Percentiles rank a stretch among this genome's conserved stretches.
Evolutionary conservation across 1,140 invertebrate species (phyloP).

Genomic region (Drosophila lowei): DNA sequence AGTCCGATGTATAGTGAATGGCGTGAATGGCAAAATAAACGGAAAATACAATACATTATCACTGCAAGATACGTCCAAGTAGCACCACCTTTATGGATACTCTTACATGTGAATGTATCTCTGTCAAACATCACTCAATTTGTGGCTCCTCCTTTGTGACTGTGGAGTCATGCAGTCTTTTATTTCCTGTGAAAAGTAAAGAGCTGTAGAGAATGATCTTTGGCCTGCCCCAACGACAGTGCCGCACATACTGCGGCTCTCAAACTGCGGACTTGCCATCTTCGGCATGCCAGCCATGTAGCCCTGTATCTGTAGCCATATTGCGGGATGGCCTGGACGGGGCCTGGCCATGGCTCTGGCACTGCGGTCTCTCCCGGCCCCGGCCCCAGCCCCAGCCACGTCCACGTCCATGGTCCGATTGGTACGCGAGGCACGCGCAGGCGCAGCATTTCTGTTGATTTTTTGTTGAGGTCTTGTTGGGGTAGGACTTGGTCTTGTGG

Average conservation of each 20-base stretch:
- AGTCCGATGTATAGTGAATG: no score
- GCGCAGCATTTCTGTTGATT: conserved; percentile 38
- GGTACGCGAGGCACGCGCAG: conserved; percentile 57
- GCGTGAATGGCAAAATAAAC: no score
- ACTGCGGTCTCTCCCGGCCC: neutral
- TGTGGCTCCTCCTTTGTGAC: no score
- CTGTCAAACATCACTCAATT: no score
- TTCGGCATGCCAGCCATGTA: conserved; percentile 38
- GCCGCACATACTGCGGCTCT: neutral
- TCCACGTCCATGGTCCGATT: neutral
- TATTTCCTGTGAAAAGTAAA: neutral
- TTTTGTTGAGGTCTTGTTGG: conserved; percentile 31
- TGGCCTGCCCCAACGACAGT: no score
- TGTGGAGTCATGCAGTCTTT: no score
- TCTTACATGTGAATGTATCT: no score
- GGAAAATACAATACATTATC: no score
- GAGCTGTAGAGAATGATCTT: no score
- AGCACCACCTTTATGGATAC: no score
- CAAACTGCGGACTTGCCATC: conserved; percentile 1
- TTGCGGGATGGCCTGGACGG: conserved; percentile 5
- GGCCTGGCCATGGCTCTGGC: neutral
- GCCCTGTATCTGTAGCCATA: conserved; percentile 8
- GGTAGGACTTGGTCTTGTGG: conserved; percentile 40
- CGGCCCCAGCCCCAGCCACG: no score
- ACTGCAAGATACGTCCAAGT: no score